Conservation (phyloP, 2,888 invertebrate species). For the Drosophila mercatorum region DNA sequence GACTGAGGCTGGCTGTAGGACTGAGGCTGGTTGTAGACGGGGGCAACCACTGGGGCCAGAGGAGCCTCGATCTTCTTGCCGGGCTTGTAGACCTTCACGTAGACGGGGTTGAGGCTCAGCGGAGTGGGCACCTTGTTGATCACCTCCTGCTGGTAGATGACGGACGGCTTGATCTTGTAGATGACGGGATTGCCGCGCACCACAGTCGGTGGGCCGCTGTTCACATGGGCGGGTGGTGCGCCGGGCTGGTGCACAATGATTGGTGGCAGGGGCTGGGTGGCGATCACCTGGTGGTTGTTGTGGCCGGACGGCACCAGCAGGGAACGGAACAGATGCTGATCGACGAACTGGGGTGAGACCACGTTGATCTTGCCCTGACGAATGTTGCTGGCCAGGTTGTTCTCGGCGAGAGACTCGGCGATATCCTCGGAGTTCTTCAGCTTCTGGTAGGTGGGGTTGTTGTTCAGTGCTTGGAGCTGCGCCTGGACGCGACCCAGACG, state of each 20-base stretch:
- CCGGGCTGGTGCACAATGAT: slow-evolving; percentile 82
- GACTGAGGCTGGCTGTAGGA: slow-evolving; percentile 43
- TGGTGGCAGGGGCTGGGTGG: slow-evolving; percentile 82
- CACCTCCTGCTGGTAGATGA: slow-evolving; percentile 83
- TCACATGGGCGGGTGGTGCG: slow-evolving; percentile 77
- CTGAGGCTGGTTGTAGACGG: slow-evolving; percentile 63
- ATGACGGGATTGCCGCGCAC: slow-evolving; percentile 83
- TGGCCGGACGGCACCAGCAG: slow-evolving; percentile 80
- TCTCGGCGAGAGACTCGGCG: slow-evolving; percentile 80
- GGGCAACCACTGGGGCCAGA: slow-evolving; percentile 71
- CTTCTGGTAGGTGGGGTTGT: slow-evolving; percentile 74
- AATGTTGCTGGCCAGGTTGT: slow-evolving; percentile 78
- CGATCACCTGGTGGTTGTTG: slow-evolving; percentile 81
- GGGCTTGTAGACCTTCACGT: slow-evolving; percentile 84
- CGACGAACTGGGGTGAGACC: slow-evolving; percentile 81
- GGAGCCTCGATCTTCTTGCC: slow-evolving; percentile 82
- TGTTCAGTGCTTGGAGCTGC: slow-evolving; percentile 75
- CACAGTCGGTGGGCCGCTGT: slow-evolving; percentile 82
- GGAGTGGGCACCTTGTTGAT: slow-evolving; percentile 83
- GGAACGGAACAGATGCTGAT: slow-evolving; percentile 81
- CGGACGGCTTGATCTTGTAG: slow-evolving; percentile 83
- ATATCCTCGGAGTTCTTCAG: slow-evolving; percentile 81
- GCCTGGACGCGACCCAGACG: slow-evolving; percentile 76
- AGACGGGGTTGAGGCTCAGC: slow-evolving; percentile 82
- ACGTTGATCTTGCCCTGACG: slow-evolving; percentile 81